Evolutionary conservation across 2,888 invertebrate genomes (phyloP).

Genomic region (Ichneumoninae sp.): DNA sequence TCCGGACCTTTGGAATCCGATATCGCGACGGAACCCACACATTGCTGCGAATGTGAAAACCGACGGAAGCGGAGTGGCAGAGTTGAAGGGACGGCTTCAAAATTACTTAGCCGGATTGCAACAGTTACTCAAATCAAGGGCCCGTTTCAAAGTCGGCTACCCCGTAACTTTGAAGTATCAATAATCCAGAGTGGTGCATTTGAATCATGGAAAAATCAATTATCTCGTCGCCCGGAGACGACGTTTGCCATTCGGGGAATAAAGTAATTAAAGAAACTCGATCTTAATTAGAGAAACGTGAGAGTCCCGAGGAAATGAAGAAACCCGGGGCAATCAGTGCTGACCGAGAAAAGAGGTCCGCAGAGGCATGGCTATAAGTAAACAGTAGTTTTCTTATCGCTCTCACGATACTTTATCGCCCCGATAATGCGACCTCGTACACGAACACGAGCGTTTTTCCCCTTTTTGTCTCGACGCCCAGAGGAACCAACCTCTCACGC

Average conservation of each 20-base stretch:
- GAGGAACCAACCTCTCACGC: background rate
- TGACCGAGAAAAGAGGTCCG: constrained; percentile 9
- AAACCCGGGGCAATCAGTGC: constrained; percentile 27
- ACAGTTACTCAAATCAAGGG: constrained; percentile 5
- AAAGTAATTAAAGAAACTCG: constrained; percentile 27
- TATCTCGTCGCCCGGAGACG: background rate
- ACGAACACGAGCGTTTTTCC: constrained; percentile 3
- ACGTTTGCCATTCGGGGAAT: background rate
- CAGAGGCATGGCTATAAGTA: constrained; percentile 10
- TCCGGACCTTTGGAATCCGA: background rate
- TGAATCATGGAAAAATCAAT: constrained; percentile 34
- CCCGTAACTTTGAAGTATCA: background rate
- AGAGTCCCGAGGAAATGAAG: background rate
- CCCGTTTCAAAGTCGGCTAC: background rate
- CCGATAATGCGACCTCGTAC: background rate
- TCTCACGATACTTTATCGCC: background rate
- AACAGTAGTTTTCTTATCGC: constrained; percentile 21
- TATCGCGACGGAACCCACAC: constrained; percentile 26
- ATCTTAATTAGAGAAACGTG: constrained; percentile 21
- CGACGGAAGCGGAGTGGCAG: background rate
- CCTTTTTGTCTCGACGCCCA: background rate
- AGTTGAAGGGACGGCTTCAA: background rate
- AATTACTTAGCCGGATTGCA: constrained; percentile 1
- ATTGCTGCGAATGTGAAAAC: background rate
- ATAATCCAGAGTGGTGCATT: constrained; percentile 18